A percentile compares a stretch with the other conserved stretches of the same genome.
These are phyloP conservation scores for Ganaspis brasiliensis DNA, from an alignment of 2,888 invertebrate genomes.

Conservation along the genomic window DNA sequence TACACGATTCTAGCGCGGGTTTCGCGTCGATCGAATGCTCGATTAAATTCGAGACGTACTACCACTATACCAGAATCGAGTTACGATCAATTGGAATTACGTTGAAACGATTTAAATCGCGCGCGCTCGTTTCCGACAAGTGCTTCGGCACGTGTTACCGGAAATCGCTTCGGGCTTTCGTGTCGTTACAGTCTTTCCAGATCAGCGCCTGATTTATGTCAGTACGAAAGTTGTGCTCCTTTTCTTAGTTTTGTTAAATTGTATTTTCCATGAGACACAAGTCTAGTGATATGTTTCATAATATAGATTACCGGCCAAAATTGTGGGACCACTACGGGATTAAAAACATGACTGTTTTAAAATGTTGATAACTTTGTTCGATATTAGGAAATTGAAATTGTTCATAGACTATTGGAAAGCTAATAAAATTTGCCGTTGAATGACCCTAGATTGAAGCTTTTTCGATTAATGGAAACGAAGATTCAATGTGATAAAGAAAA, in stretches of 20 bases:
- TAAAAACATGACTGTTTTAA: no score
- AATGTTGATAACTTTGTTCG: no score
- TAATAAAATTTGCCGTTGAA: no score
- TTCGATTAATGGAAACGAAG: no score
- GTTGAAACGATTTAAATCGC: conserved; percentile 44
- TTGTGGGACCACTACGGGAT: no score
- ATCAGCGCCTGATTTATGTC: conserved; percentile 26
- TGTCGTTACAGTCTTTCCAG: conserved; percentile 20
- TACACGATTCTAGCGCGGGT: conserved; percentile 42
- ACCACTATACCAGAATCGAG: conserved; percentile 40
- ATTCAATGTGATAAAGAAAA: no score
- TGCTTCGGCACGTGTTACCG: conserved; percentile 33
- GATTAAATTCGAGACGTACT: conserved; percentile 36
- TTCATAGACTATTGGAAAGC: no score
- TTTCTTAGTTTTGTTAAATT: conserved; percentile 1
- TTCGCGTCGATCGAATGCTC: conserved; percentile 18
- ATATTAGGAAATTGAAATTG: no score
- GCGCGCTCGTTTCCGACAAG: conserved; percentile 38
- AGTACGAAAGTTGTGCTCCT: background rate
- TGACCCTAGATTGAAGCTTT: no score
- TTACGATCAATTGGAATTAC: conserved; percentile 53
- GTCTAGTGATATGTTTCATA: no score
- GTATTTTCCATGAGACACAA: background rate
- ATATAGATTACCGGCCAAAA: no score
- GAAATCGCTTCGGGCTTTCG: conserved; percentile 33